Conservation (phyloP, 2,888 invertebrate species). For the Girardia tigrina region DNA sequence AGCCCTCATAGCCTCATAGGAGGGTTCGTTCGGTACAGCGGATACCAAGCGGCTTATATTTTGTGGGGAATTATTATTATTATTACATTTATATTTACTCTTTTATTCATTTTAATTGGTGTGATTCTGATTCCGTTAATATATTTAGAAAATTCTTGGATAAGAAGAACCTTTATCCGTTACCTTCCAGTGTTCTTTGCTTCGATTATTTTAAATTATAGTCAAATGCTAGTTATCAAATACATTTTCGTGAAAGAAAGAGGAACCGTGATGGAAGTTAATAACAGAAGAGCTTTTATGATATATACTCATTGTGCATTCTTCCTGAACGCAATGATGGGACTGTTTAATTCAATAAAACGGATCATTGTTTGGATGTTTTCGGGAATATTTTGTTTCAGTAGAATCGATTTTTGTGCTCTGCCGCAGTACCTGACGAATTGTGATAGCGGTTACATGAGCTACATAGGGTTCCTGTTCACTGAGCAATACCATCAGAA, state of each 20-base stretch:
- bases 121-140: not conserved
- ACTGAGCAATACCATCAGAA: not conserved
- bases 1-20: not conserved
- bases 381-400: not conserved
- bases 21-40: not conserved
- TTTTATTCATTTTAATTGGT: not conserved
- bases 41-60: not conserved
- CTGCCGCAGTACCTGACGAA: not conserved
- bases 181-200: not conserved
- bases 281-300: constrained; percentile 1
- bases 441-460: not conserved
- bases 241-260: not conserved
- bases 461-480: not conserved
- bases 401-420: not conserved
- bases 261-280: not conserved
- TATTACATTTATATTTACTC: not conserved
- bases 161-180: not conserved
- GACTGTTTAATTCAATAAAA: not conserved
- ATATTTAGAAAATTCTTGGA: not conserved
- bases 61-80: not conserved
- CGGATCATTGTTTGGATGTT: not conserved
- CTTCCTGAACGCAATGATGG: not conserved
- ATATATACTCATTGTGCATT: constrained; percentile 17
- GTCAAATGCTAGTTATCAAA: not conserved
- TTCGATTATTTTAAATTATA: not conserved